phyloP scores from a whole-genome alignment of 2,113 vertebrate genomes.

The Athene noctua region DNA sequence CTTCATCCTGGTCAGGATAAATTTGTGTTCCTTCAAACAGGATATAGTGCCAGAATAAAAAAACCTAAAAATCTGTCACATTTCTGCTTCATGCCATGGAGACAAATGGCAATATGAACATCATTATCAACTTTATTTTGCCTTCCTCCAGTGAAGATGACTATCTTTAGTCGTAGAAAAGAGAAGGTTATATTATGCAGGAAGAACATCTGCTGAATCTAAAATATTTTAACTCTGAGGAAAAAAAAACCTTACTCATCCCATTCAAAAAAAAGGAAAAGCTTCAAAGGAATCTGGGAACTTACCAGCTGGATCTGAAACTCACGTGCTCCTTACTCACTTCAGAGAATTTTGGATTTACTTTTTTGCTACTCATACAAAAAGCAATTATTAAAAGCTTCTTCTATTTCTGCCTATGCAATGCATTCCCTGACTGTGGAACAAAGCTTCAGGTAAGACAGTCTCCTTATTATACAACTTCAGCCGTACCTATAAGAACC shows the following conservation, averaged over 20 bases:
- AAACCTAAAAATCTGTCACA: neutral
- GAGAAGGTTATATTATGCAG: neutral
- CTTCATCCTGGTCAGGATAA: neutral
- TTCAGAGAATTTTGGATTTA: neutral
- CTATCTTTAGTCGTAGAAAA: neutral
- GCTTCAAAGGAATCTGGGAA: neutral
- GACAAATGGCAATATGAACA: neutral
- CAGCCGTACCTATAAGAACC: neutral
- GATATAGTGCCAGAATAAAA: neutral
- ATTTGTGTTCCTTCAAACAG: neutral
- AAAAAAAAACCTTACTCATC: neutral
- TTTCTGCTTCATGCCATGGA: neutral
- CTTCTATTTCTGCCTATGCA: neutral
- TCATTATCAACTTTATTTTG: neutral
- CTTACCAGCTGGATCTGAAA: neutral
- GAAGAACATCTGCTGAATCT: neutral
- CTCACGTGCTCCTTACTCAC: neutral
- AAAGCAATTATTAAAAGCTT: neutral
- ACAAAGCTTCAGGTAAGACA: neutral
- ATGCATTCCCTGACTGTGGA: neutral
- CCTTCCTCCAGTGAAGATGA: neutral
- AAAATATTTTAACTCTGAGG: neutral
- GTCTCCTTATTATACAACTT: neutral
- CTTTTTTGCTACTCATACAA: neutral
- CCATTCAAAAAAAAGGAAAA: neutral